Conservation (phyloP, 1,140 invertebrate genomes). For the Drosophila lacertosa region DNA sequence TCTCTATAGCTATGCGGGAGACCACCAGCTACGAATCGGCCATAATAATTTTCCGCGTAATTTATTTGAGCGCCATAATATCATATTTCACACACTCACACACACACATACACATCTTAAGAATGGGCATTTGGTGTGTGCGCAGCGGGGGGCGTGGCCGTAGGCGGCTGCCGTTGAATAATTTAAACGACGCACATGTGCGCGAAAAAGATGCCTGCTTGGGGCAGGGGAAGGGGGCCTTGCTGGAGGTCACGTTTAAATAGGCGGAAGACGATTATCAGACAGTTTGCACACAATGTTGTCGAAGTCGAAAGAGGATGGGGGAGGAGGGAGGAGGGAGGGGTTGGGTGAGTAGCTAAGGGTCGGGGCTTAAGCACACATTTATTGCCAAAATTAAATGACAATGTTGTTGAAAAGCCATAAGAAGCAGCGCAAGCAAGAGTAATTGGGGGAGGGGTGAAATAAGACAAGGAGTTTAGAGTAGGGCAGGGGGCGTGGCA, state of each 20-base stretch:
- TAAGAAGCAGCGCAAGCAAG: conserved; percentile 3
- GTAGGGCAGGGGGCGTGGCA: neutral
- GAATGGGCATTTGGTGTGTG: conserved; percentile 4
- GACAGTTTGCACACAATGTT: conserved; percentile 82
- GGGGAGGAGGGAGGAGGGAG: neutral
- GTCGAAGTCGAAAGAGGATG: conserved; percentile 9
- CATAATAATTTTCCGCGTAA: conserved; percentile 82
- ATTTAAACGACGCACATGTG: conserved; percentile 79
- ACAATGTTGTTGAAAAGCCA: conserved; percentile 73
- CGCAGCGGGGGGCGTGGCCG: neutral
- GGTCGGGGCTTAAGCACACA: conserved; percentile 43
- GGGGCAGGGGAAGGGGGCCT: neutral
- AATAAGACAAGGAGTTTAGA: neutral
- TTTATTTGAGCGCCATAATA: conserved; percentile 80
- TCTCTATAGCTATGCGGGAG: neutral
- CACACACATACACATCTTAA: conserved; percentile 19
- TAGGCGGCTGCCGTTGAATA: conserved; percentile 65
- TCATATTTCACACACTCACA: conserved; percentile 70
- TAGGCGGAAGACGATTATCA: conserved; percentile 82
- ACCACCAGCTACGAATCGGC: conserved; percentile 46
- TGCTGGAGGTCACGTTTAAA: conserved; percentile 63
- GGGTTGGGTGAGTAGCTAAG: neutral
- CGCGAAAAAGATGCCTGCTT: conserved; percentile 24
- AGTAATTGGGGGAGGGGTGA: neutral
- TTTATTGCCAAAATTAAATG: conserved; percentile 83